Percentiles rank a stretch among this genome's conserved stretches.
Evolutionary conservation across 1,140 invertebrate species (phyloP).

Genomic region (Physella acuta): DNA sequence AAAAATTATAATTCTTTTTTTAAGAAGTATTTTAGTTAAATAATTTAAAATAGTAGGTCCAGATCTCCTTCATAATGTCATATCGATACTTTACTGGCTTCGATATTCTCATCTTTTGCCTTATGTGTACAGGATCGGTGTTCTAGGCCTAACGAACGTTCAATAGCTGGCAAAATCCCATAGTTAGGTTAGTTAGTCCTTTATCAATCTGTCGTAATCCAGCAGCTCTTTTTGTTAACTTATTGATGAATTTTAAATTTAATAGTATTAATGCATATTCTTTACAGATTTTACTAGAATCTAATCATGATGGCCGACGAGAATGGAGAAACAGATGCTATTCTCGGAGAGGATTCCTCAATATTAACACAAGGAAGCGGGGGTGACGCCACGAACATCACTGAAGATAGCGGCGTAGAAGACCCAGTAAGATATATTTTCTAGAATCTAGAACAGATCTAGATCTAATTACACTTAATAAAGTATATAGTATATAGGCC

Average conservation of each 20-base stretch:
- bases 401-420: slow-evolving; percentile 39
- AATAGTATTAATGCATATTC: background rate
- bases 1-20: too few relatives aligned
- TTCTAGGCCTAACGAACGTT: too few relatives aligned
- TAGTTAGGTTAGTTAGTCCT: too few relatives aligned
- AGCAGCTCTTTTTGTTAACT: background rate
- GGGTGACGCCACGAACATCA: slow-evolving; percentile 22
- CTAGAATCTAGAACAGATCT: background rate
- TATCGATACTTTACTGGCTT: too few relatives aligned
- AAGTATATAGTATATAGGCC: background rate
- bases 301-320: slow-evolving; percentile 32
- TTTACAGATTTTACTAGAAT: background rate
- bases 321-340: slow-evolving; percentile 32
- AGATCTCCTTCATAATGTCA: too few relatives aligned
- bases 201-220: background rate
- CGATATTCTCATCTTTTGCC: too few relatives aligned
- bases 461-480: background rate
- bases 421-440: slow-evolving; percentile 49
- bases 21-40: too few relatives aligned
- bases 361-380: slow-evolving; percentile 18
- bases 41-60: too few relatives aligned
- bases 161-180: too few relatives aligned
- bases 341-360: slow-evolving; percentile 17
- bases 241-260: background rate
- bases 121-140: too few relatives aligned